Evolutionary conservation across 1,140 invertebrate species (phyloP).

Genomic region (Temnothorax longispinosus): DNA sequence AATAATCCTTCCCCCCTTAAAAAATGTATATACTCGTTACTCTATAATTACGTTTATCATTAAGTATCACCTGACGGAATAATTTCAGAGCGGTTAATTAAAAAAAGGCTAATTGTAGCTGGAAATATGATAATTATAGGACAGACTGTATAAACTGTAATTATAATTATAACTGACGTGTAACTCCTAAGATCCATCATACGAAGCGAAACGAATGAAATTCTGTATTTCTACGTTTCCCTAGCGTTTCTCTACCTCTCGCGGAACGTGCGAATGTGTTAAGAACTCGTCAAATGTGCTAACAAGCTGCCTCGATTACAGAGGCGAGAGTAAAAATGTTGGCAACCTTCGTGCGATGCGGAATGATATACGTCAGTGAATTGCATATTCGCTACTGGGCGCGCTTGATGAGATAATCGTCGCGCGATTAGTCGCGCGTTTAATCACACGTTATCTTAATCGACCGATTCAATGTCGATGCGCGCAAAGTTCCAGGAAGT

Average conservation of each 20-base stretch:
- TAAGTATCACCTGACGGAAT: not conserved
- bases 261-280: not conserved
- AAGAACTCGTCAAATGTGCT: constrained; percentile 22
- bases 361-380: constrained; percentile 19
- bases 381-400: constrained; percentile 9
- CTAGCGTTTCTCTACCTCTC: not conserved
- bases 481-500: not conserved
- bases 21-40: not conserved
- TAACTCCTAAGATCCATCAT: not conserved
- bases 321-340: constrained; percentile 22
- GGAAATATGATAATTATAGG: not conserved
- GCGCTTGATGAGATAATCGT: constrained; percentile 41
- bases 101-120: not conserved
- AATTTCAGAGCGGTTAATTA: not conserved
- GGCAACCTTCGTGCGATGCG: constrained; percentile 16
- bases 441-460: constrained; percentile 49
- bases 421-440: constrained; percentile 1
- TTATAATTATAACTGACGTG: not conserved
- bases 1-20: not conserved
- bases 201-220: not conserved
- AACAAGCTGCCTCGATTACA: not conserved
- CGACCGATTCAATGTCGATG: constrained; percentile 3
- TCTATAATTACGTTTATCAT: not conserved
- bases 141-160: not conserved
- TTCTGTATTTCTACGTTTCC: not conserved